Conservation (phyloP, 2,113 vertebrate genomes). For the Abramis brama region DNA sequence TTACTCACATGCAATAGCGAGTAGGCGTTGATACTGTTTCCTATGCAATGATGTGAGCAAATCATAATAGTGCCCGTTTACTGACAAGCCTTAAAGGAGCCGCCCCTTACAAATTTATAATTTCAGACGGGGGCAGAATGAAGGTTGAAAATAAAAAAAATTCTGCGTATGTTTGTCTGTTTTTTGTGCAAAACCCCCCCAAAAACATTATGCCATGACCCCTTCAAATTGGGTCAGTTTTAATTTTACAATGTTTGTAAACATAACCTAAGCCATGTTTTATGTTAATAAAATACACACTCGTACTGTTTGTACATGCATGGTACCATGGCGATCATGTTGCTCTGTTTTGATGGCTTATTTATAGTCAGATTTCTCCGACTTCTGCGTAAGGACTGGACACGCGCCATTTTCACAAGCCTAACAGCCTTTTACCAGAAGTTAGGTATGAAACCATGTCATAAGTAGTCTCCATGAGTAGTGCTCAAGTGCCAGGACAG, state of each 20-base stretch:
- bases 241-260: background rate
- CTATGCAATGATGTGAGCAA: too few relatives aligned
- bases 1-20: too few relatives aligned
- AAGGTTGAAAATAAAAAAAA: too few relatives aligned
- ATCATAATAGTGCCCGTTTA: too few relatives aligned
- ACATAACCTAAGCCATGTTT: background rate
- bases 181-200: too few relatives aligned
- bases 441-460: slow-evolving; percentile 32
- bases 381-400: slow-evolving; percentile 30
- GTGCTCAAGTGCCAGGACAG: slow-evolving; percentile 35
- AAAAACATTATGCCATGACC: too few relatives aligned
- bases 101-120: too few relatives aligned
- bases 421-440: slow-evolving; percentile 47
- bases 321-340: slow-evolving; percentile 9
- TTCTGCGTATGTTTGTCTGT: too few relatives aligned
- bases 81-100: too few relatives aligned
- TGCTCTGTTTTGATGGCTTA: slow-evolving; percentile 48
- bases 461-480: slow-evolving; percentile 38
- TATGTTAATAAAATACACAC: background rate
- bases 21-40: too few relatives aligned
- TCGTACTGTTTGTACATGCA: slow-evolving; percentile 9
- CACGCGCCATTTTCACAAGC: slow-evolving; percentile 7
- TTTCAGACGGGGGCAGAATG: too few relatives aligned
- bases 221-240: background rate
- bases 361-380: slow-evolving; percentile 46